phyloP scores from a whole-genome alignment of 2,888 invertebrate species.

The Nycteola revayana region DNA sequence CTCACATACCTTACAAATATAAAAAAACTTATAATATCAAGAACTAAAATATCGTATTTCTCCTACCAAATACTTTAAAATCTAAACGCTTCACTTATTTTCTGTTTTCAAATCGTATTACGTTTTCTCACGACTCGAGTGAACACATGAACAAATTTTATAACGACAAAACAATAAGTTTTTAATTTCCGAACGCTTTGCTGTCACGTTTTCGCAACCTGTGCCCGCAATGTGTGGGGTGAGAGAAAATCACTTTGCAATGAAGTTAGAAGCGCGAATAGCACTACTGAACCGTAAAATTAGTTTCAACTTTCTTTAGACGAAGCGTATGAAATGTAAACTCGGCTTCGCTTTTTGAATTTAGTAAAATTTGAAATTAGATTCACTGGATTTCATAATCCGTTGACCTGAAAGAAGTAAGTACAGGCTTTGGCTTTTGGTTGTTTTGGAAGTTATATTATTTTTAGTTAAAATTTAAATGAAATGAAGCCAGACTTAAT shows the following conservation, averaged over 20 bases:
- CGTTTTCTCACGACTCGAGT: constrained; percentile 16
- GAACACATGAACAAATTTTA: constrained; percentile 28
- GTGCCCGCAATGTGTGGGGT: constrained; percentile 39
- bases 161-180: constrained; percentile 28
- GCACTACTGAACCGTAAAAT: constrained; percentile 75
- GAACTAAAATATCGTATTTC: too few relatives aligned
- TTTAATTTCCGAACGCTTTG: constrained; percentile 34
- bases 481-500: too few relatives aligned
- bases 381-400: neutral
- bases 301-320: constrained; percentile 71
- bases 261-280: constrained; percentile 72
- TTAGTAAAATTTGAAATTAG: constrained; percentile 25
- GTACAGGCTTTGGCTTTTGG: too few relatives aligned
- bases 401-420: too few relatives aligned
- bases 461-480: too few relatives aligned
- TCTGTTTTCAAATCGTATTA: constrained; percentile 11
- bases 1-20: too few relatives aligned
- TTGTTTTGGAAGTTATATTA: too few relatives aligned
- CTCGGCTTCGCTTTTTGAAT: constrained; percentile 49
- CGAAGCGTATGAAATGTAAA: constrained; percentile 59
- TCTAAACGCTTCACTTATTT: neutral
- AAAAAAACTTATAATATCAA: too few relatives aligned
- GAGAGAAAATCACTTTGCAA: constrained; percentile 76
- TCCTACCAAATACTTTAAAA: too few relatives aligned
- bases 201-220: constrained; percentile 49